Evolutionary conservation across 92 coral and sea anemone genomes (phyloP).

Genomic region (Porites evermanni): DNA sequence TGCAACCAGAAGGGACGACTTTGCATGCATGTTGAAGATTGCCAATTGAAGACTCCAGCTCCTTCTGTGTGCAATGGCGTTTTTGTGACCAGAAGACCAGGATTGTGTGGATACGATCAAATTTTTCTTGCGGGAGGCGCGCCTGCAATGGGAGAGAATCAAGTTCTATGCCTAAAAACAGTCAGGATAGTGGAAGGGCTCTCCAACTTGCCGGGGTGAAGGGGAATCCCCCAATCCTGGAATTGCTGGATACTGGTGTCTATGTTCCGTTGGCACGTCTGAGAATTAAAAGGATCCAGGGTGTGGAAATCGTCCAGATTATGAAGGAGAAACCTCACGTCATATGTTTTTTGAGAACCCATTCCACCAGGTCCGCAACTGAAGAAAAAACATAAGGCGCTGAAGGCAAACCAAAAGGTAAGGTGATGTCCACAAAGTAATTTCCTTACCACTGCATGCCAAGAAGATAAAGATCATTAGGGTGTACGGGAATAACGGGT

Average conservation of each 20-base stretch:
- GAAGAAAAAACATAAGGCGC: too few species aligned
- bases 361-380: too few species aligned
- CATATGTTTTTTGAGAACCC: not conserved
- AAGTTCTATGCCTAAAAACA: too few species aligned
- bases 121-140: too few species aligned
- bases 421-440: too few species aligned
- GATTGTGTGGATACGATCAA: not conserved
- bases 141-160: not conserved
- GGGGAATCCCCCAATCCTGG: not conserved
- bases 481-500: too few species aligned
- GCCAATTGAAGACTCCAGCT: not conserved
- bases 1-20: not conserved
- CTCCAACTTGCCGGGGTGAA: not conserved
- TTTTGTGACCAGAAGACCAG: not conserved
- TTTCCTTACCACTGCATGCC: too few species aligned
- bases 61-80: not conserved
- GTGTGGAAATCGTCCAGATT: not conserved
- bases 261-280: not conserved
- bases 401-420: too few species aligned
- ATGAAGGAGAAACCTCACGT: not conserved
- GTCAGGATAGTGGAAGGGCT: not conserved
- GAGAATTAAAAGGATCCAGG: not conserved
- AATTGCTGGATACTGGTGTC: not conserved
- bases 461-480: too few species aligned
- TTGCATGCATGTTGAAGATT: not conserved